phyloP scores from a whole-genome alignment of 2,888 invertebrate genomes.

The Tipula lateralis region DNA sequence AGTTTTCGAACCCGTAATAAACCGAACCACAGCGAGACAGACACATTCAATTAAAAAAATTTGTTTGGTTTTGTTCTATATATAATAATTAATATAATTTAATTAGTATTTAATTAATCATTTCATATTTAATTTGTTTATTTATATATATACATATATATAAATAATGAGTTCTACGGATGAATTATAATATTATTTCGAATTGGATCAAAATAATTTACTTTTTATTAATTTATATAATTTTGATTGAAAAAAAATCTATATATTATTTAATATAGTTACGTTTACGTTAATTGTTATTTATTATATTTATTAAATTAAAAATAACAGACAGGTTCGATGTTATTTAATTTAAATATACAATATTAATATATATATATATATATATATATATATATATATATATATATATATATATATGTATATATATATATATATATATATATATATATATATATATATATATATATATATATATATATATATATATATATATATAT shows the following conservation, averaged over 20 bases:
- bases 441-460: too few relatives aligned
- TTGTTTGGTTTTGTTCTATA: neutral
- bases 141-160: neutral
- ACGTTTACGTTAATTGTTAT: neutral
- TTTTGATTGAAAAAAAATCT: neutral
- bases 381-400: too few relatives aligned
- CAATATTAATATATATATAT: too few relatives aligned
- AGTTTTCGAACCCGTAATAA: neutral
- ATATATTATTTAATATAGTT: neutral
- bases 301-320: neutral
- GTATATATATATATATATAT: too few relatives aligned
- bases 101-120: neutral
- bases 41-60: neutral
- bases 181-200: neutral
- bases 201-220: neutral
- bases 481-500: too few relatives aligned
- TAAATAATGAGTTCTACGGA: neutral
- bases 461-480: too few relatives aligned
- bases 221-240: neutral
- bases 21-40: conserved; percentile 19
- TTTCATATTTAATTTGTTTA: neutral
- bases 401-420: too few relatives aligned
- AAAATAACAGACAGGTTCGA: conserved; percentile 6
- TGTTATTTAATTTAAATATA: neutral
- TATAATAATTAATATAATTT: neutral